Conservation (phyloP, 2,113 vertebrate genomes). For the Asarcornis scutulata region DNA sequence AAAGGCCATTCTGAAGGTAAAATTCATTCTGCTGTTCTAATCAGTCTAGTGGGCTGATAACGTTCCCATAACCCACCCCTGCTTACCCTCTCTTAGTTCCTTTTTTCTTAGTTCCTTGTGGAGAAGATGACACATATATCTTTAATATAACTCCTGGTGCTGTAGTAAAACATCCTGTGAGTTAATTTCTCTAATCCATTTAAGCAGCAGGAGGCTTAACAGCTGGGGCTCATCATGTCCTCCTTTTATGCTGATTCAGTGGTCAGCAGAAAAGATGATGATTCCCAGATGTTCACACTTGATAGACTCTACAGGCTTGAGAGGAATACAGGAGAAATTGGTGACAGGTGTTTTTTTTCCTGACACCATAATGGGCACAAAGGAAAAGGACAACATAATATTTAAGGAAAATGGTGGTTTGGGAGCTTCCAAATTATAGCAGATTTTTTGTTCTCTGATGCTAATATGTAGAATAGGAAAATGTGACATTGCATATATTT, state of each 20-base stretch:
- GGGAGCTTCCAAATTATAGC: neutral
- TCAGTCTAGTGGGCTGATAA: neutral
- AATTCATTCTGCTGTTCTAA: neutral
- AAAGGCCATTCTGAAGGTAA: neutral
- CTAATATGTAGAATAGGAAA: neutral
- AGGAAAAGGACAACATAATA: conserved; percentile 11
- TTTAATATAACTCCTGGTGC: conserved; percentile 15
- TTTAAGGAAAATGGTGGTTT: neutral
- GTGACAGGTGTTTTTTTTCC: neutral
- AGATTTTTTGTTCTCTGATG: neutral
- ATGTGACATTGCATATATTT: neutral
- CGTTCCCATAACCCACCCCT: neutral
- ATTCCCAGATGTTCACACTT: conserved; percentile 65
- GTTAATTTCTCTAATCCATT: conserved; percentile 63
- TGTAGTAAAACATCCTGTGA: neutral
- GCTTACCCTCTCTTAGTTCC: neutral
- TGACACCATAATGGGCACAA: neutral
- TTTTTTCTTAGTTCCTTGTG: neutral
- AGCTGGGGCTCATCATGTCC: conserved; percentile 61
- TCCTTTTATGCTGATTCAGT: conserved; percentile 58
- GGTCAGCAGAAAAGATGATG: conserved; percentile 66
- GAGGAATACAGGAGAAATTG: conserved; percentile 22
- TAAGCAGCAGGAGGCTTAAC: conserved; percentile 45
- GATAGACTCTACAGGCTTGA: conserved; percentile 42
- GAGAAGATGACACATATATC: neutral